These are phyloP conservation scores for Spea bombifrons DNA, from an alignment of 2,113 vertebrate species.

Conservation along the genomic window DNA sequence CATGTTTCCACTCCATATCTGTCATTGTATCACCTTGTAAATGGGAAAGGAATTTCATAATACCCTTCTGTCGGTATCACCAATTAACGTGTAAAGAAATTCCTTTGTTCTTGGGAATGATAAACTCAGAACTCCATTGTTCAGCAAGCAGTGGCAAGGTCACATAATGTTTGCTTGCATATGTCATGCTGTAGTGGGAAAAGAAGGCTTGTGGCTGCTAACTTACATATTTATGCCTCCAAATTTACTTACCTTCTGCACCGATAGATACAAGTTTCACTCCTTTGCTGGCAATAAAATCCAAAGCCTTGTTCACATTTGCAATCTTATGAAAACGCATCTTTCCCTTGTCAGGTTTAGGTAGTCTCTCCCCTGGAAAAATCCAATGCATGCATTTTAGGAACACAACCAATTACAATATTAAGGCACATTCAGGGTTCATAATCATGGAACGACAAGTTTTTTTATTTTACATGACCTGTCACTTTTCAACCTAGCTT, in stretches of 20 bases:
- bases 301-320: constrained; percentile 89
- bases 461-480: too few species aligned
- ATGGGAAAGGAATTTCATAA: background rate
- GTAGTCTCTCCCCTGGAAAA: constrained; percentile 78
- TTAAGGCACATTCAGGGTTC: background rate
- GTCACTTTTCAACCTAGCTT: too few species aligned
- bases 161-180: background rate
- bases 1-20: background rate
- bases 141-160: background rate
- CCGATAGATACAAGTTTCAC: constrained; percentile 69
- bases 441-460: background rate
- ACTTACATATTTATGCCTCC: background rate
- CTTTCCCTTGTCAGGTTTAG: constrained; percentile 90
- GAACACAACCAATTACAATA: background rate
- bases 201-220: background rate
- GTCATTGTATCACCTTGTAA: background rate
- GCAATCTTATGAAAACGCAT: constrained; percentile 95
- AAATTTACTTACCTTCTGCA: constrained; percentile 58
- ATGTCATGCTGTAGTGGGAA: background rate
- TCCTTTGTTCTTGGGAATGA: background rate
- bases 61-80: background rate
- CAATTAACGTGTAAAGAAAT: background rate
- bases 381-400: background rate
- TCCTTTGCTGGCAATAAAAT: constrained; percentile 89
- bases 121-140: background rate